phyloP scores from a whole-genome alignment of 1,140 invertebrate species.

The Adelges cooleyi region DNA sequence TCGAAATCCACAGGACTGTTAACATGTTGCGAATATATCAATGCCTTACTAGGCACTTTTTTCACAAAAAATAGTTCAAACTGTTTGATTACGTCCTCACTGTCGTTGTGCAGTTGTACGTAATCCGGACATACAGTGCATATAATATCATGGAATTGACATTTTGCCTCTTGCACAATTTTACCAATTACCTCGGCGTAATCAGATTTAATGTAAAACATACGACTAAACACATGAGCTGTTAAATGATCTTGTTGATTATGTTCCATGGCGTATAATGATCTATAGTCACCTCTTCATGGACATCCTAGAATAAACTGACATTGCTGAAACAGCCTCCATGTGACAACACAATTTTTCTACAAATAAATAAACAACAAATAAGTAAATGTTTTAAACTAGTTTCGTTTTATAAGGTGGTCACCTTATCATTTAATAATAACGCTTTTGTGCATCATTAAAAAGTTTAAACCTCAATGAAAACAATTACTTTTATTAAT shows the following conservation, averaged over 20 bases:
- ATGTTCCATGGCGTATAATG: too few relatives aligned
- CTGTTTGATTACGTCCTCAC: not conserved
- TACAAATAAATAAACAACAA: constrained; percentile 18
- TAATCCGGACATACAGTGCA: not conserved
- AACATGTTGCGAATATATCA: not conserved
- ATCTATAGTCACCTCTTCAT: constrained; percentile 15
- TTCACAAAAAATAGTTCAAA: not conserved
- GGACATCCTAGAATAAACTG: not conserved
- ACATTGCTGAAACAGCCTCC: not conserved
- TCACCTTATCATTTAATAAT: too few relatives aligned
- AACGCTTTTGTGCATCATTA: too few relatives aligned
- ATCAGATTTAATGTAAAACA: constrained; percentile 1
- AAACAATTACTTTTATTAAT: too few relatives aligned
- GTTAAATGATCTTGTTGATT: too few relatives aligned
- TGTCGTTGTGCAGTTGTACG: not conserved
- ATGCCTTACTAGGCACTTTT: not conserved
- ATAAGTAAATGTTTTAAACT: not conserved
- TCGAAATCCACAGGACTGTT: not conserved
- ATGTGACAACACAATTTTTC: not conserved
- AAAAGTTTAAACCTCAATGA: too few relatives aligned
- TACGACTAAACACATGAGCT: constrained; percentile 17
- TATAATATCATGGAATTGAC: not conserved
- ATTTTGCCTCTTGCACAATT: constrained; percentile 19
- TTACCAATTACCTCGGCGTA: not conserved
- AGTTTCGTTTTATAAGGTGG: too few relatives aligned